Base-by-base conservation (phyloP, 53 echinoderm and acorn worm species). In the Temnopleurus reevesii region DNA sequence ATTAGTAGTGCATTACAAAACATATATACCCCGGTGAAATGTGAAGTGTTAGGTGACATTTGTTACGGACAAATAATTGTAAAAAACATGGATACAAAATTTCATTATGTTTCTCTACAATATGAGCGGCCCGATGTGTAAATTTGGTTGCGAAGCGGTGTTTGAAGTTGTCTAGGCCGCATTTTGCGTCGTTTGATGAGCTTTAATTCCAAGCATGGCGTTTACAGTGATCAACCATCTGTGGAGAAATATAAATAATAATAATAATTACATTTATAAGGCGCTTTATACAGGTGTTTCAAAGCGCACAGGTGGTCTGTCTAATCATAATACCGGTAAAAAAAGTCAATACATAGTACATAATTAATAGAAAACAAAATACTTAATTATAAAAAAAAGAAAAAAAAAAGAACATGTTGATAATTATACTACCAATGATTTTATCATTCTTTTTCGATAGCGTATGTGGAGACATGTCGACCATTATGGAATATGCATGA, bases 221-320 rank as follows among this genome's bases (percentile, higher is more conserved):
- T 45, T 85, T 54, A 44, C 91, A 91, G 23, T 91, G 91, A 28
- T 91, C 91, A 84, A 91, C 91, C 65, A 93, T 93, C 95, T 95
- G 89, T 31, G 34, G 71, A 53, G 55, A 88, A 82, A 77, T 34
- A 77, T 4, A 59, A 58, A 45, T 4, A 66, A 77, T 10, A 64
- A 86, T 13, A 59, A 76, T 56, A 59, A 28, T n/a, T n/a, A n/a
- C n/a, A n/a, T n/a, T n/a, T n/a, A n/a, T n/a, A n/a, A n/a, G n/a
- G n/a, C n/a, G n/a, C n/a, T n/a, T n/a, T n/a, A n/a, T n/a, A n/a
- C n/a, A n/a, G n/a, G n/a, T n/a, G n/a, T n/a, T n/a, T n/a, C n/a
- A n/a, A n/a, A n/a, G n/a, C n/a, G n/a, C n/a, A n/a, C n/a, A n/a
- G n/a, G n/a, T n/a, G n/a, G n/a, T n/a, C n/a, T n/a, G n/a, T n/a